Conservation (phyloP, 2,888 invertebrate genomes). For the Pollenia angustigena region DNA sequence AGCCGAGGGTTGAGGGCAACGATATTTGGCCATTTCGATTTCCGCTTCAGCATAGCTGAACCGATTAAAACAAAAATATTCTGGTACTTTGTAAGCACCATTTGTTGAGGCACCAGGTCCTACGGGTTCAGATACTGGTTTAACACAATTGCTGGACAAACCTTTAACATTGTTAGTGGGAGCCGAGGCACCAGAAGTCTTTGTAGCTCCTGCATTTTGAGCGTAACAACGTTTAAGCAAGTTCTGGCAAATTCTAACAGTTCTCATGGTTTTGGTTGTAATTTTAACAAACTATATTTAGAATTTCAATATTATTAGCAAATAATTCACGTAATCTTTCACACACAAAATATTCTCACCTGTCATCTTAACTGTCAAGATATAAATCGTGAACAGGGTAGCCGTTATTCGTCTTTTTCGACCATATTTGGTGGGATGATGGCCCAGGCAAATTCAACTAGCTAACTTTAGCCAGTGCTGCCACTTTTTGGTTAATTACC, state of each 20-base stretch:
- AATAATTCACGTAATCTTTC: conserved; percentile 79
- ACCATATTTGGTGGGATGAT: too few relatives aligned
- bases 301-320: neutral
- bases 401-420: too few relatives aligned
- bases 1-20: conserved; percentile 91
- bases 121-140: conserved; percentile 84
- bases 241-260: conserved; percentile 26
- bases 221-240: conserved; percentile 75
- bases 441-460: too few relatives aligned
- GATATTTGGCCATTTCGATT: conserved; percentile 91
- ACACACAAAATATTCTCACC: conserved; percentile 20
- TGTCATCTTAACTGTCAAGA: conserved; percentile 27
- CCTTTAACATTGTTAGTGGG: conserved; percentile 86
- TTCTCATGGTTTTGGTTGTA: conserved; percentile 45
- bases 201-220: conserved; percentile 73
- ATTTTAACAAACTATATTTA: conserved; percentile 2
- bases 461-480: too few relatives aligned
- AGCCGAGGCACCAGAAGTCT: conserved; percentile 64
- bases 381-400: too few relatives aligned
- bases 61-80: conserved; percentile 92
- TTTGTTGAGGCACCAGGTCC: conserved; percentile 82
- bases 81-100: conserved; percentile 92
- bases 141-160: conserved; percentile 87
- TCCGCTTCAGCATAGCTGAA: conserved; percentile 93
- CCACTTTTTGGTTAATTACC: too few relatives aligned